Conservation (phyloP, 1,140 invertebrate genomes). For the Temnothorax curvispinosus region DNA sequence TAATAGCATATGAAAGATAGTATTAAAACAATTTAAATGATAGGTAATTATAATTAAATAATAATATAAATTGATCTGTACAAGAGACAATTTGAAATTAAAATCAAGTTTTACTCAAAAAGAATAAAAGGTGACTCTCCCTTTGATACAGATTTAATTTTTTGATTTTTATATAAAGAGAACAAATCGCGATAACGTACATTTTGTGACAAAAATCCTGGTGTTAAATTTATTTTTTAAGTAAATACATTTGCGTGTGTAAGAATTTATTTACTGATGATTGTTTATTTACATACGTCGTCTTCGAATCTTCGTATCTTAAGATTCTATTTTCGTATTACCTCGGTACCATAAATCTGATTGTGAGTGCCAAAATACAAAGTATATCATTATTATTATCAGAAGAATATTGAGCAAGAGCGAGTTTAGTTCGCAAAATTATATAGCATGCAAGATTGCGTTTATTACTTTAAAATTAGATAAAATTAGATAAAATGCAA, state of each 20-base stretch:
- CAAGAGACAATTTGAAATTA: background rate
- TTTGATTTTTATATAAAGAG: background rate
- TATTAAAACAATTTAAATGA: background rate
- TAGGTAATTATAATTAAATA: background rate
- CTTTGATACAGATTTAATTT: background rate
- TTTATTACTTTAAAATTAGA: background rate
- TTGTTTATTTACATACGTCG: background rate
- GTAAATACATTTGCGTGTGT: background rate
- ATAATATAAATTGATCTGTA: background rate
- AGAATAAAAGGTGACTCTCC: background rate
- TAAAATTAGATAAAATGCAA: background rate
- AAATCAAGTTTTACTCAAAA: background rate
- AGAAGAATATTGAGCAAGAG: background rate
- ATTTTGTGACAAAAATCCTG: background rate
- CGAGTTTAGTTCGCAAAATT: background rate
- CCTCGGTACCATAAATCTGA: constrained; percentile 3
- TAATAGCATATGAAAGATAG: background rate
- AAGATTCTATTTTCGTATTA: constrained; percentile 41
- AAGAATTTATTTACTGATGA: background rate
- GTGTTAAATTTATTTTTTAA: background rate
- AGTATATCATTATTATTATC: background rate
- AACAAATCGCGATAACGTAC: background rate
- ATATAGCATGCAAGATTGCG: background rate
- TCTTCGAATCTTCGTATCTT: background rate
- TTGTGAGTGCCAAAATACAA: constrained; percentile 14